phyloP scores from a whole-genome alignment of 2,888 invertebrate species.

The Caenorhabditis sp. region DNA sequence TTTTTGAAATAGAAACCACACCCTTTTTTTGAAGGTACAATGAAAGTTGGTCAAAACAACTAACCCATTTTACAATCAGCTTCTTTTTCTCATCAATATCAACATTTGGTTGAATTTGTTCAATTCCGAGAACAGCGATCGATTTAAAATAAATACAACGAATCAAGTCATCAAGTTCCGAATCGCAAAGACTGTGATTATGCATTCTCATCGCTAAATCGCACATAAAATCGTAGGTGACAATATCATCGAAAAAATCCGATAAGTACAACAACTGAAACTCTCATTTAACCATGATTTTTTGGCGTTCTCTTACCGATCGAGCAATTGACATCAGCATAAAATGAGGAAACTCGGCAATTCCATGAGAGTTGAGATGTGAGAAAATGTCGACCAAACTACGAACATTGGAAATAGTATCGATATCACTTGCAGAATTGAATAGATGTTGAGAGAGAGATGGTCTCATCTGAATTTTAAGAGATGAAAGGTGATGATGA shows the following conservation, averaged over 20 bases:
- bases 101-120: constrained; percentile 14
- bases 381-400: constrained; percentile 66
- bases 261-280: constrained; percentile 52
- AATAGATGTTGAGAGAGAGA: constrained; percentile 24
- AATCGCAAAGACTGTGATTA: constrained; percentile 13
- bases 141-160: constrained; percentile 57
- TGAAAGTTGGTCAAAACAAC: background rate
- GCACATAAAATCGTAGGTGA: constrained; percentile 55
- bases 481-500: too few relatives aligned
- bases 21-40: too few relatives aligned
- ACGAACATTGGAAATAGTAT: constrained; percentile 63
- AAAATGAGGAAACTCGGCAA: constrained; percentile 50
- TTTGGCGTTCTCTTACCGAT: constrained; percentile 33
- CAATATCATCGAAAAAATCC: constrained; percentile 64
- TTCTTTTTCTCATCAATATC: constrained; percentile 18
- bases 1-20: too few relatives aligned
- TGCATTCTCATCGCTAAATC: constrained; percentile 41
- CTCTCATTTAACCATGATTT: background rate
- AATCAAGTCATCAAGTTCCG: constrained; percentile 11
- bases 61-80: constrained; percentile 19
- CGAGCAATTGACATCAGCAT: constrained; percentile 53
- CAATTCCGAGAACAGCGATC: constrained; percentile 55
- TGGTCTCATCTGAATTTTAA: constrained; percentile 14
- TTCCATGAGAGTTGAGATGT: constrained; percentile 65
- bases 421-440: constrained; percentile 56